These are phyloP conservation scores for Henricia sp. DNA, from an alignment of 53 echinoderm and acorn worm genomes.

Conservation along the genomic window DNA sequence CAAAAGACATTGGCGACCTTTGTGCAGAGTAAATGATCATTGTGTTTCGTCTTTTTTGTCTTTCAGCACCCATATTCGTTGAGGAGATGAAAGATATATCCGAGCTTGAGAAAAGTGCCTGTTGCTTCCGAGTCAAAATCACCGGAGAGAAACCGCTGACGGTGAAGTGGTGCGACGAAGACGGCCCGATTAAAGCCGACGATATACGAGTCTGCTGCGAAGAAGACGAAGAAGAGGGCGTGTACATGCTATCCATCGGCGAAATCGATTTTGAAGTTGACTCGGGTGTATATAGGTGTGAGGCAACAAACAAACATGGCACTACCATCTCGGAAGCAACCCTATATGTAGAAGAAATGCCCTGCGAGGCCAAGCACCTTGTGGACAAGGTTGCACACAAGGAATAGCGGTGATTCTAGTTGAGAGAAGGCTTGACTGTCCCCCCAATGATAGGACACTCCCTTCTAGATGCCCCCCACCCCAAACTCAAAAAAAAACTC, in stretches of 20 bases:
- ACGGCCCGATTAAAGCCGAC: slow-evolving; percentile 63
- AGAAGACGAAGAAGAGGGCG: slow-evolving; percentile 69
- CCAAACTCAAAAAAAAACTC: no score
- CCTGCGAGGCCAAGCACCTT: slow-evolving; percentile 64
- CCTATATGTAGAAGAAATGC: slow-evolving; percentile 77
- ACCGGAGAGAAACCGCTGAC: slow-evolving; percentile 54
- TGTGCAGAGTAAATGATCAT: background rate
- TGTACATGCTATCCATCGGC: slow-evolving; percentile 69
- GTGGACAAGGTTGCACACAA: slow-evolving; percentile 55
- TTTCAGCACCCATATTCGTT: slow-evolving; percentile 39
- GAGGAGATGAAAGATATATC: slow-evolving; percentile 51
- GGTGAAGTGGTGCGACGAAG: slow-evolving; percentile 76
- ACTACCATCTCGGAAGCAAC: slow-evolving; percentile 68
- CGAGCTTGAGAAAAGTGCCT: slow-evolving; percentile 64
- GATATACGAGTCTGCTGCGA: slow-evolving; percentile 14
- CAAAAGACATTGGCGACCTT: background rate
- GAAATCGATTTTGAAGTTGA: slow-evolving; percentile 64
- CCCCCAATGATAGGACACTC: no score
- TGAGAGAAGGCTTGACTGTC: no score
- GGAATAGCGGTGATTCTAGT: slow-evolving; percentile 21
- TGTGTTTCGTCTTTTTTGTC: background rate
- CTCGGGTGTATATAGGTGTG: slow-evolving; percentile 71
- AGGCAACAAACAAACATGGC: slow-evolving; percentile 65
- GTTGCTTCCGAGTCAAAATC: slow-evolving; percentile 68
- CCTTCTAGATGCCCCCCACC: no score